phyloP scores from a whole-genome alignment of 2,797 vertebrate species.

The Poecilia picta region DNA sequence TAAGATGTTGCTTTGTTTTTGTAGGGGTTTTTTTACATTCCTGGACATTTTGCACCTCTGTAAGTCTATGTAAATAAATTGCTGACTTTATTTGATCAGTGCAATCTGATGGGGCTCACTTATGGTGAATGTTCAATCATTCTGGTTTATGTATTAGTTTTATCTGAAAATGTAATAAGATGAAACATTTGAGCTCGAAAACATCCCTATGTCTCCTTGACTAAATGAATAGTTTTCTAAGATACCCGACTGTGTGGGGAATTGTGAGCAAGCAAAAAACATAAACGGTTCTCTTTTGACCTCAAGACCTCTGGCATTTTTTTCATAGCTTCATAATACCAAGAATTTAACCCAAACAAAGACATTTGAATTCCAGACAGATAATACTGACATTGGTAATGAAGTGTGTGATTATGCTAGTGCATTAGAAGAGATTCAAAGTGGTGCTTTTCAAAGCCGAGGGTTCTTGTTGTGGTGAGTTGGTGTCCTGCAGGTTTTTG shows the following conservation, averaged over 20 bases:
- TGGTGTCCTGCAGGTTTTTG: conserved; percentile 40
- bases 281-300: conserved; percentile 8
- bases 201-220: neutral
- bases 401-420: conserved; percentile 24
- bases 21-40: neutral
- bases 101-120: neutral
- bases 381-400: conserved; percentile 26
- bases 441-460: conserved; percentile 27
- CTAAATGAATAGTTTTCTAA: neutral
- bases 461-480: conserved; percentile 14
- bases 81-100: neutral
- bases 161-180: neutral
- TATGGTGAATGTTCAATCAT: neutral
- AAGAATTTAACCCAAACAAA: neutral
- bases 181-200: neutral
- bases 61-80: neutral
- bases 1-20: neutral
- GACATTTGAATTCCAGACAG: neutral
- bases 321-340: conserved; percentile 10
- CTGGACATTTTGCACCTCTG: neutral
- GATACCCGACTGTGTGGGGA: neutral
- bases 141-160: neutral
- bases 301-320: conserved; percentile 1
- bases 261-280: conserved; percentile 2
- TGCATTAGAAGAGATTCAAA: conserved; percentile 24